Base-by-base conservation (phyloP, 1,140 invertebrate species). In the Acyrthosiphon pisum region DNA sequence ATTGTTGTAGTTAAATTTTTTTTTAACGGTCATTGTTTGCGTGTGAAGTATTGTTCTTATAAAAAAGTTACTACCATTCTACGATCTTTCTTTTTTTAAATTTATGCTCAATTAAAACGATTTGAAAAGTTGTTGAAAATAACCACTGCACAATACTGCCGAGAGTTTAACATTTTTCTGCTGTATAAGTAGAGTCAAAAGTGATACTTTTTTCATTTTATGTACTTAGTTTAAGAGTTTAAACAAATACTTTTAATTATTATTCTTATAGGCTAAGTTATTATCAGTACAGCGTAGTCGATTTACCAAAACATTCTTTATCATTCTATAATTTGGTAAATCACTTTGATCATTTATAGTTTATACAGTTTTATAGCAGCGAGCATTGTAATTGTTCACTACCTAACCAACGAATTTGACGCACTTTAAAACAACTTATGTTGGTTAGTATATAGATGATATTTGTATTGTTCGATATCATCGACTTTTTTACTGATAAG, bases 11-110 rank as follows among this genome's bases (percentile, higher is more conserved):
- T 88, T 88, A 35, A 88, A 7, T 88, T 88, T 87, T 44, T 83
- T 83, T 22, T 6, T 48, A 87, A 87, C 84, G 26, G 30, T 48
- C 44, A n/a, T 87, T 87, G 84, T 87, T 87, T 87, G 23, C 44
- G 84, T 87, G 81, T 87, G 30, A n/a, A 87, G 30, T 50, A 88
- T 50, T 88, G 86, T 88, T 87, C 46, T 88, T 46, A 88, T 50
- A 87, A 46, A 81, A 86, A 87, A 87, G 46, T 87, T 48, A 87
- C 46, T 30, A 46, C 46, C 44, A 35, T 87, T 48, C 30, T 50
- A 88, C 18, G 30, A 50, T 18, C 44, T 88, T 88, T 35, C 6
- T 87, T 50, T 88, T 88, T 88, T 88, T 35, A 14, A 88, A 88
- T 50, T 48, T 50, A 88, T n/a, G 46, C 46, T 88, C 86, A 50